A percentile compares a stretch with the other conserved stretches of the same genome.
Conservation (phyloP, 1,140 invertebrate species). For the Carposina sasakii region DNA sequence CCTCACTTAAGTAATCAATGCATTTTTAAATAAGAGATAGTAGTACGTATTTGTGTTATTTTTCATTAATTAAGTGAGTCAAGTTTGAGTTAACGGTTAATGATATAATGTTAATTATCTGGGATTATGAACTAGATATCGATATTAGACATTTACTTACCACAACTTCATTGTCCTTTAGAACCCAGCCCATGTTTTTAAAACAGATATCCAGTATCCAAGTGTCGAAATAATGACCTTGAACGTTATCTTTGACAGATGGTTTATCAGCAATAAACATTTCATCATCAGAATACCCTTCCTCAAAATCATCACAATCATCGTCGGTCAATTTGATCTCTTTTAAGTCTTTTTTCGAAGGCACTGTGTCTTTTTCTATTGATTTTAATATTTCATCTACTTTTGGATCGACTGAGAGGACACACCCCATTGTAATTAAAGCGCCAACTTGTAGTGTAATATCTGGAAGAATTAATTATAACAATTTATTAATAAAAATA, state of each 20-base stretch:
- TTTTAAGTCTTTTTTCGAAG: slow-evolving; percentile 27
- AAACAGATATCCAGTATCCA: slow-evolving; percentile 74
- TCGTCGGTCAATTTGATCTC: slow-evolving; percentile 35
- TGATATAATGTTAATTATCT: no score
- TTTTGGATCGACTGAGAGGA: slow-evolving; percentile 78
- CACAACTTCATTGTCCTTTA: slow-evolving; percentile 39
- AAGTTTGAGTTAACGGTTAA: no score
- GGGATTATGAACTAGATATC: no score
- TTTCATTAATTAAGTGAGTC: no score
- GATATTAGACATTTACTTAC: slow-evolving; percentile 36
- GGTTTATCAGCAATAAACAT: slow-evolving; percentile 41
- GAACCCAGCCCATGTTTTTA: slow-evolving; percentile 68
- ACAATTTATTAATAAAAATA: no score
- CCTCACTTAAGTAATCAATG: no score
- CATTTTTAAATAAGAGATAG: no score
- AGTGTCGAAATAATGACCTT: slow-evolving; percentile 38
- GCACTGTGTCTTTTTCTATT: slow-evolving; percentile 40
- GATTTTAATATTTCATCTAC: slow-evolving; percentile 51
- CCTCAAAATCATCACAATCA: slow-evolving; percentile 61
- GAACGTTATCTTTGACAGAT: slow-evolving; percentile 24
- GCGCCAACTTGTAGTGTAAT: slow-evolving; percentile 82
- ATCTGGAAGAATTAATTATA: slow-evolving; percentile 48
- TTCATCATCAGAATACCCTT: slow-evolving; percentile 64
- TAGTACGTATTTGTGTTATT: no score
- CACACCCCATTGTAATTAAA: slow-evolving; percentile 82